phyloP scores from a whole-genome alignment of 2,113 vertebrate species.

The Gymnorhina tibicen region DNA sequence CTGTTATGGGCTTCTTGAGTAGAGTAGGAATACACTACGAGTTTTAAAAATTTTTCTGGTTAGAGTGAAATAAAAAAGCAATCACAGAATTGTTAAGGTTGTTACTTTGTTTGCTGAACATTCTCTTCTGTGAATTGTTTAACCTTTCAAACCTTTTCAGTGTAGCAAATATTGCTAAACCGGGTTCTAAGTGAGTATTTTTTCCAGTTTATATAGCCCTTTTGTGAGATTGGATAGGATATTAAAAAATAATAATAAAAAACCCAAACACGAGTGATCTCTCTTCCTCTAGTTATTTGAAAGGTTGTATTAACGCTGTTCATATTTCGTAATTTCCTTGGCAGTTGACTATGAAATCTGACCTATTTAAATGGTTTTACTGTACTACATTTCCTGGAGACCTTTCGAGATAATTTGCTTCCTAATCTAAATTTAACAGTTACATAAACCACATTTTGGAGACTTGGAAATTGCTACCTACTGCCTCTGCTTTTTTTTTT shows the following conservation, averaged over 20 bases:
- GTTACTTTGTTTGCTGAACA: neutral
- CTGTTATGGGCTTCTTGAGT: neutral
- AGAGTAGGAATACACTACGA: neutral
- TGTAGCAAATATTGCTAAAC: neutral
- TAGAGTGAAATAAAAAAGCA: neutral
- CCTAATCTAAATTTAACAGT: constrained; percentile 69
- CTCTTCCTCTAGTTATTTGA: constrained; percentile 43
- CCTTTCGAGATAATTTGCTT: constrained; percentile 65
- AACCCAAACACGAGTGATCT: neutral
- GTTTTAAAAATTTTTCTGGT: neutral
- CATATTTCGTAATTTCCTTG: constrained; percentile 39
- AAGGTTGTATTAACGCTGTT: constrained; percentile 48
- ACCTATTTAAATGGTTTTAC: constrained; percentile 66
- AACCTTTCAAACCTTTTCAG: neutral
- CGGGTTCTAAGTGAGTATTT: neutral
- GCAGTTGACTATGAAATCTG: constrained; percentile 62
- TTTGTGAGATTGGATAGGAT: constrained; percentile 21
- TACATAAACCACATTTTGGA: constrained; percentile 63
- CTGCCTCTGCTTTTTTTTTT: neutral
- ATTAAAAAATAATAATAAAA: constrained; percentile 49
- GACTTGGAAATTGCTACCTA: constrained; percentile 48
- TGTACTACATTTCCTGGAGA: constrained; percentile 65
- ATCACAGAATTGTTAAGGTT: neutral
- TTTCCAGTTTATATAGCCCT: neutral
- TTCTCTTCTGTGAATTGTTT: neutral